Percentiles rank a stretch among this genome's conserved stretches.
These are phyloP conservation scores for Corythaeola cristata DNA, from an alignment of 2,113 vertebrate genomes.

Conservation along the genomic window DNA sequence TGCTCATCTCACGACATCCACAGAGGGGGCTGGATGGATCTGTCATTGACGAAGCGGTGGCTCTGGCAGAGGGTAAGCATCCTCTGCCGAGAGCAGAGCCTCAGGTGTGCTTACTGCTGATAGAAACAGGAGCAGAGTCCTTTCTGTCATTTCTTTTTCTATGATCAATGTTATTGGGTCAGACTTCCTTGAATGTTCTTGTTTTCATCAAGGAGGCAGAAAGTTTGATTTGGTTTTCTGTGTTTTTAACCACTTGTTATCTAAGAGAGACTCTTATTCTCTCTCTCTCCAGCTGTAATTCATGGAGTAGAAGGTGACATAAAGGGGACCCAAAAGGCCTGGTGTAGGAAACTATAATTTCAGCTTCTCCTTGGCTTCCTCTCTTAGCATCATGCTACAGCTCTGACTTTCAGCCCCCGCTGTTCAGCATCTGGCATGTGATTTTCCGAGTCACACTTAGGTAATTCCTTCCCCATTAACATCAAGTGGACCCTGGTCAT, in stretches of 20 bases:
- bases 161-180: background rate
- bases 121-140: background rate
- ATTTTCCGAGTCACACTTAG: background rate
- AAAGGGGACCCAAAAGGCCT: background rate
- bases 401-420: background rate
- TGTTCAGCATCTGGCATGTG: background rate
- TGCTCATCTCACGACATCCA: background rate
- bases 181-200: background rate
- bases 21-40: fast-evolving
- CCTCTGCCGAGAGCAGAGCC: background rate
- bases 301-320: background rate
- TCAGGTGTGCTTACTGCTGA: background rate
- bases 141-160: background rate
- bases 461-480: background rate
- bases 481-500: background rate
- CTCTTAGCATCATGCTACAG: background rate
- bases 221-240: background rate
- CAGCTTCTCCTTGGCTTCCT: background rate
- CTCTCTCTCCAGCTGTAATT: background rate
- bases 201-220: background rate
- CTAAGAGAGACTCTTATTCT: background rate
- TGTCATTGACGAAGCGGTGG: background rate
- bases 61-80: background rate
- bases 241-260: background rate
- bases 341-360: background rate